A percentile compares a stretch with the other conserved stretches of the same genome.
Conservation (phyloP, 2,797 vertebrate species). For the Neopelma chrysocephalum region DNA sequence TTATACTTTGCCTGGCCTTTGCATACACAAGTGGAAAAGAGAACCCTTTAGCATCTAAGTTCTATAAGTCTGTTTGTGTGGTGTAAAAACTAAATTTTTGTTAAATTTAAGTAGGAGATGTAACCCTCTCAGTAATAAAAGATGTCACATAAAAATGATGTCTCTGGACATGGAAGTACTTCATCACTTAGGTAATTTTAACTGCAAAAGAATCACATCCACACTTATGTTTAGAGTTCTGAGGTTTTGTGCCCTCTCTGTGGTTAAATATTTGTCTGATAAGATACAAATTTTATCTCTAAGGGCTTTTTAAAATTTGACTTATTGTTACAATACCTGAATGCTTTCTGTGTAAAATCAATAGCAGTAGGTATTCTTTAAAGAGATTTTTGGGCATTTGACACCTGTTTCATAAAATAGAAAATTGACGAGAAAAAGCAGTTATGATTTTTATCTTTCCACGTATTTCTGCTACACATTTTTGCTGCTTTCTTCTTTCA, state of each 20-base stretch:
- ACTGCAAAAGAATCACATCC: neutral
- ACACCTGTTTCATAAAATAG: neutral
- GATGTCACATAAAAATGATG: neutral
- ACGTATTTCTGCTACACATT: neutral
- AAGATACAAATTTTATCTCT: neutral
- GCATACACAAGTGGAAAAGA: neutral
- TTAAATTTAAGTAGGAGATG: neutral
- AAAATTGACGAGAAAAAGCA: neutral
- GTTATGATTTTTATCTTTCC: neutral
- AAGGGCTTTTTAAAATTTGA: neutral
- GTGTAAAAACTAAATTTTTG: neutral
- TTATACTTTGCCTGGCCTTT: neutral
- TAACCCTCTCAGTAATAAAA: neutral
- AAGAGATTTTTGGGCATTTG: neutral
- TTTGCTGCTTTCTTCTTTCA: neutral
- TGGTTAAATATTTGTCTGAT: neutral
- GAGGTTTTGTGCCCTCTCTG: neutral
- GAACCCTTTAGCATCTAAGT: rapidly evolving
- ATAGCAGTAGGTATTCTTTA: neutral
- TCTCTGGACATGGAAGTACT: neutral
- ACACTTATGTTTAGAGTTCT: neutral
- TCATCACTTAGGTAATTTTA: neutral
- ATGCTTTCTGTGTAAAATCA: neutral
- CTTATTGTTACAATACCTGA: neutral
- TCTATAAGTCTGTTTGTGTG: neutral